Evolutionary conservation across 2,797 vertebrate species (phyloP), one percentile per base, ranked within the genome.

Genomic region (Chaunax sp.): DNA sequence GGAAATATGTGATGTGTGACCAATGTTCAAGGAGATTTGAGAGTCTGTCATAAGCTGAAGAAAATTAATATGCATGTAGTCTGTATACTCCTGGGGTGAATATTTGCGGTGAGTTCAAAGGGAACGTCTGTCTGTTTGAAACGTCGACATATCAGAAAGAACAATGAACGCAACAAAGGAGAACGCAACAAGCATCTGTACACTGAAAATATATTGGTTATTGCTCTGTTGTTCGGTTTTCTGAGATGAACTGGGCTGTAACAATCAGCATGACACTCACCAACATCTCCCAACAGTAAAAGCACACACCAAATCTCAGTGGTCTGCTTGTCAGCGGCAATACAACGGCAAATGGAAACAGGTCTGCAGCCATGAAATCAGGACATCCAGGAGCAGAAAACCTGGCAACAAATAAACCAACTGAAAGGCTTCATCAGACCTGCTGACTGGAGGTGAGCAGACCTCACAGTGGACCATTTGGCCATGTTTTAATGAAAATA

Each of bases 1-100:
- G 69, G 68, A 77, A 90, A 87, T 78, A 83, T 71, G 72, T 69
- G 64, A 83, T 76, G 80, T 80, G 78, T 72, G 76, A 82, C 75
- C 60, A 30, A 60, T 79, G 84, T 84, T 89, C 33, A 66, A 80
- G 77, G 74, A 67, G 67, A 60, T 77, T 78, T 71, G 26, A 71
- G 72, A 69, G 62, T 56, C 65, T 37, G 65, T 79, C 71, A 26
- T 76, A 50, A 70, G 69, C 56, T 61, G 74, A 54, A n/a, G 47
- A 35, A 64, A 80, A 79, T 86, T 7, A 80, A 85, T 88, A 83
- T 84, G 78, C 65, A 86, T 79, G 69, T 25, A 28, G 25, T 25
- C 55, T 45, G 38, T 64, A 35, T 30, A 49, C 28, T 84, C 50
- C 46, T 70, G 4, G 6, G 41, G 66, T 82, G 68, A 63, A 71